These are phyloP conservation scores for Omphaloscelis lunosa DNA, from an alignment of 2,888 invertebrate genomes.

Conservation along the genomic window DNA sequence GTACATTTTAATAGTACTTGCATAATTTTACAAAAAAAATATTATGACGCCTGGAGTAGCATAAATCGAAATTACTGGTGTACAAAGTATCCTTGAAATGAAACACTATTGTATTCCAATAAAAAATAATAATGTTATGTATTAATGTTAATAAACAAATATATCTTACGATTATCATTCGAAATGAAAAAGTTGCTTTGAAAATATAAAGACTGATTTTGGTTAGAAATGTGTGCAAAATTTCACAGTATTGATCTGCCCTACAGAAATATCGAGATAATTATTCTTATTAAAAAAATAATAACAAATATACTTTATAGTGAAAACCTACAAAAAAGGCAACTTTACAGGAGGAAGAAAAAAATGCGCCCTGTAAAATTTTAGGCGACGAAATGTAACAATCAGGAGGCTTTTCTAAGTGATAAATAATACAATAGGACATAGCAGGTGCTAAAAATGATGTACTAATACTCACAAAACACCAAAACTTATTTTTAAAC, in stretches of 20 bases:
- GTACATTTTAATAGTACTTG: neutral
- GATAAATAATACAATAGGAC: neutral
- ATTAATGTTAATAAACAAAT: conserved; percentile 48
- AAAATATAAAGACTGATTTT: conserved; percentile 14
- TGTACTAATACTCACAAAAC: neutral
- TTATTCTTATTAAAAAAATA: neutral
- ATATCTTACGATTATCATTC: conserved; percentile 39
- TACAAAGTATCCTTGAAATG: conserved; percentile 51
- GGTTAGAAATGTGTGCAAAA: neutral
- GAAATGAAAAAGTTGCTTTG: conserved; percentile 28
- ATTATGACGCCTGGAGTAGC: neutral
- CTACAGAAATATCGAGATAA: neutral
- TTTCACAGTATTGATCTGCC: neutral
- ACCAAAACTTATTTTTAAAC: neutral
- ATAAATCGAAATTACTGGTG: conserved; percentile 19
- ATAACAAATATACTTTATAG: neutral
- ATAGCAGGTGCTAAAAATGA: neutral
- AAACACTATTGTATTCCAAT: conserved; percentile 70
- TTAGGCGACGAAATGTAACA: neutral
- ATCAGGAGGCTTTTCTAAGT: neutral
- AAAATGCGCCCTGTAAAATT: neutral
- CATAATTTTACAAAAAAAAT: conserved; percentile 1
- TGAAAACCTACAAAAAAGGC: neutral
- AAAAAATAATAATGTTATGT: conserved; percentile 51
- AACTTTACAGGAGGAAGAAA: neutral